Percentiles rank a stretch among this genome's conserved stretches.
Conservation (phyloP, 1,140 invertebrate species). For the Pachypsylla venusta region DNA sequence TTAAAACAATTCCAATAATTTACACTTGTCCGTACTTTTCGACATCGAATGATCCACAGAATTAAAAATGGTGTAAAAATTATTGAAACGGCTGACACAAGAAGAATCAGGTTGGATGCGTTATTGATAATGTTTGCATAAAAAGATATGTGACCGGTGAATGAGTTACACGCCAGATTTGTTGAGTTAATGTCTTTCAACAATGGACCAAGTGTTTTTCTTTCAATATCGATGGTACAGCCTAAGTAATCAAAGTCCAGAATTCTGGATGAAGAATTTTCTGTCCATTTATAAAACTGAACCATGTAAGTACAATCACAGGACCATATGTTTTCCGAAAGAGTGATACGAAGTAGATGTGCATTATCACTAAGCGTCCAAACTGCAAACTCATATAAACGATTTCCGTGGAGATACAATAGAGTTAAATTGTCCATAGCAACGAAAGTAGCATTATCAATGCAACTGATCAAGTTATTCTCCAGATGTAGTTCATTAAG, state of each 20-base stretch:
- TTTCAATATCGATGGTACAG: slow-evolving; percentile 27
- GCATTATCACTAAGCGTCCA: slow-evolving; percentile 56
- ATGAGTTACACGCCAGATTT: slow-evolving; percentile 40
- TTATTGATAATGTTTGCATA: slow-evolving; percentile 62
- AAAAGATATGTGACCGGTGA: slow-evolving; percentile 35
- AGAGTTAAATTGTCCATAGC: slow-evolving; percentile 66
- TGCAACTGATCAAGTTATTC: slow-evolving; percentile 65
- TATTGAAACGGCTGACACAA: slow-evolving; percentile 55
- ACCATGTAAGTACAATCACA: slow-evolving; percentile 74
- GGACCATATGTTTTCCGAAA: slow-evolving; percentile 76
- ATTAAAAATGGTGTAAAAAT: slow-evolving; percentile 53
- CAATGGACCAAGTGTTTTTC: slow-evolving; percentile 36
- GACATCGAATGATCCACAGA: slow-evolving; percentile 60
- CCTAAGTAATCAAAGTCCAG: slow-evolving; percentile 27
- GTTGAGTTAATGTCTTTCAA: slow-evolving; percentile 52
- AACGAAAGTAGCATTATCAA: slow-evolving; percentile 71
- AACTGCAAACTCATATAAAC: slow-evolving; percentile 59
- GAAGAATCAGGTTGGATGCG: slow-evolving; percentile 57
- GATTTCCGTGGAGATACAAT: slow-evolving; percentile 68
- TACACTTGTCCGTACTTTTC: slow-evolving; percentile 70
- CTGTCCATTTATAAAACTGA: slow-evolving; percentile 59
- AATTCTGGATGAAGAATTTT: slow-evolving; percentile 47
- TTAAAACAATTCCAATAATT: slow-evolving; percentile 70
- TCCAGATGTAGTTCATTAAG: slow-evolving; percentile 74
- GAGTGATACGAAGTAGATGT: slow-evolving; percentile 57